These are phyloP conservation scores for Crax fasciolata DNA, from an alignment of 2,797 vertebrate species.

Conservation along the genomic window DNA sequence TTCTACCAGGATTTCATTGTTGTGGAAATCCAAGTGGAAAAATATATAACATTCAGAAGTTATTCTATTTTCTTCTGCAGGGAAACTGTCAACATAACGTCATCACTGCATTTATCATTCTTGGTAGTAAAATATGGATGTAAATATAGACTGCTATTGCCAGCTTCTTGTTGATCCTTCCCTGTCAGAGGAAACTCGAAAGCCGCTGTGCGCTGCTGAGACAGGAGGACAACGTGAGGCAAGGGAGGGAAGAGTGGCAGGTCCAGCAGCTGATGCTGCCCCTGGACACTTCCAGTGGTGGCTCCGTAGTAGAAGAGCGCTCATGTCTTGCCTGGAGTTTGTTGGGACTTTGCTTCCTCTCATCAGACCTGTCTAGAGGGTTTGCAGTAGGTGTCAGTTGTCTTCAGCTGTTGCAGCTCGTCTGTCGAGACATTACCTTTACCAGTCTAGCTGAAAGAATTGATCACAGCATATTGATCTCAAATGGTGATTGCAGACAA, in stretches of 20 bases:
- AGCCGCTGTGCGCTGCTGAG: background rate
- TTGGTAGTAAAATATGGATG: background rate
- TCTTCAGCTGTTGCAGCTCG: background rate
- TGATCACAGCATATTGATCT: background rate
- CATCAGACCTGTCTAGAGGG: background rate
- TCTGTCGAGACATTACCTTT: background rate
- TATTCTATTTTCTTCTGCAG: background rate
- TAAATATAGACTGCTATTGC: background rate
- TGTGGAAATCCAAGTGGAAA: background rate
- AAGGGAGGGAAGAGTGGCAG: background rate
- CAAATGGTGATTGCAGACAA: background rate
- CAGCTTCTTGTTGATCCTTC: background rate
- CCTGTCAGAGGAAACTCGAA: background rate
- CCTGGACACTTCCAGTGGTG: background rate
- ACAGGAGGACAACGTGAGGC: background rate
- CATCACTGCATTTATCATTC: background rate
- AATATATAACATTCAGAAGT: background rate
- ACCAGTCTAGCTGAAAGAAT: background rate
- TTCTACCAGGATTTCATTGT: background rate
- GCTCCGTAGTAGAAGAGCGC: background rate
- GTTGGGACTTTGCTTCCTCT: background rate
- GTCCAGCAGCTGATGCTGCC: accelerated
- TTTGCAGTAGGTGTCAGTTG: background rate
- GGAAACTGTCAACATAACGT: background rate
- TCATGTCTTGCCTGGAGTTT: background rate